Evolutionary conservation across 2,797 vertebrate genomes (phyloP).

Genomic region (Epinephelus malabaricus): DNA sequence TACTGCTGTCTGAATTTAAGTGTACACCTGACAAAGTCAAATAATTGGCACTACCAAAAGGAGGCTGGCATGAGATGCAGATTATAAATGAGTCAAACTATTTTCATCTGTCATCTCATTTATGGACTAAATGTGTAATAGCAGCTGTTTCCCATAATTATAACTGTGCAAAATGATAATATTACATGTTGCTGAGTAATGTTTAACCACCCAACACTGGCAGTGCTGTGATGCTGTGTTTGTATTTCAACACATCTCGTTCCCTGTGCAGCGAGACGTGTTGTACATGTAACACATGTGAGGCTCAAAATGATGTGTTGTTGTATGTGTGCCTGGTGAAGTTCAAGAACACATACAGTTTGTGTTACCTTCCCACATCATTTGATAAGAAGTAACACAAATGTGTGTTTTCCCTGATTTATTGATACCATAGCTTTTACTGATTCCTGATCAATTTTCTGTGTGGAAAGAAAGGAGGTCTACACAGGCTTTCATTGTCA

Average conservation of each 20-base stretch:
- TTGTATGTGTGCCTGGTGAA: constrained; percentile 21
- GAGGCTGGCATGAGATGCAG: not conserved
- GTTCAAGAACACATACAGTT: not conserved
- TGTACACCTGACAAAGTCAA: not conserved
- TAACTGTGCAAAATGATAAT: constrained; percentile 43
- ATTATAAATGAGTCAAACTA: constrained; percentile 1
- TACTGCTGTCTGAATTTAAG: not conserved
- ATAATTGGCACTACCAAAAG: not conserved
- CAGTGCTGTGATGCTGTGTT: constrained; percentile 44
- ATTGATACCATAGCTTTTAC: no score
- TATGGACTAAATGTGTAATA: not conserved
- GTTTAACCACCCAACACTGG: constrained; percentile 16
- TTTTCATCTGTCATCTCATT: not conserved
- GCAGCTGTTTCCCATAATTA: not conserved
- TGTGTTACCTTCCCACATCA: not conserved
- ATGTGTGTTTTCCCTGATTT: constrained; percentile 14
- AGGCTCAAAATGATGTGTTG: not conserved
- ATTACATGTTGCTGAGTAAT: constrained; percentile 47
- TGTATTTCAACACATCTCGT: constrained; percentile 4
- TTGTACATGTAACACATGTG: not conserved
- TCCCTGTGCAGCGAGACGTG: constrained; percentile 1
- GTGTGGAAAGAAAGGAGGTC: no score
- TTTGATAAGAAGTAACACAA: not conserved
- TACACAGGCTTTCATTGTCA: no score
- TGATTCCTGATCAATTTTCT: no score